Conservation (phyloP, 2,113 vertebrate genomes). For the Catharus minimus region DNA sequence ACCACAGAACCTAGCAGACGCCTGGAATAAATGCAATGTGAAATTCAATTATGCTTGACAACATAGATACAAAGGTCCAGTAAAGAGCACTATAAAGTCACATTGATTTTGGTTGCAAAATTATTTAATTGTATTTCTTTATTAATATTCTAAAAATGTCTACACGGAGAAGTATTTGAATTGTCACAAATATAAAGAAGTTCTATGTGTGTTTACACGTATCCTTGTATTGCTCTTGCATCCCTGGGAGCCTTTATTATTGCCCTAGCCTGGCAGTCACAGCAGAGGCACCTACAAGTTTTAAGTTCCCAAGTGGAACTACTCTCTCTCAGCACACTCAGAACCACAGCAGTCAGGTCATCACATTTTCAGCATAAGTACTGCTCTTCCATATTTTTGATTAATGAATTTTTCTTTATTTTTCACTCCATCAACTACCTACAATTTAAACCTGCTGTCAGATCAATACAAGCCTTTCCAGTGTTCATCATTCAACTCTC, state of each 20-base stretch:
- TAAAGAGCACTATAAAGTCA: neutral
- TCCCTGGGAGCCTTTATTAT: neutral
- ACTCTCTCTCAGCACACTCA: neutral
- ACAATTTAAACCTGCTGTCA: neutral
- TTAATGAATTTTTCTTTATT: neutral
- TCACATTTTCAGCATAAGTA: neutral
- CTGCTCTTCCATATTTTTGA: neutral
- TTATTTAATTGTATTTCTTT: neutral
- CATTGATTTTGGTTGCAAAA: neutral
- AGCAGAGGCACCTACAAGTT: neutral
- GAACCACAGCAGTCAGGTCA: neutral
- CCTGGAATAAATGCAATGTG: neutral
- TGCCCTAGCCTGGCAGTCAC: neutral
- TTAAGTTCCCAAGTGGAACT: neutral
- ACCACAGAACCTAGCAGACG: neutral
- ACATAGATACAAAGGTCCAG: neutral
- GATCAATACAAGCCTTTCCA: neutral
- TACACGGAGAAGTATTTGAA: neutral
- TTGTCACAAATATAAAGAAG: neutral
- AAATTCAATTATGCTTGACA: neutral
- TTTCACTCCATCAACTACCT: neutral
- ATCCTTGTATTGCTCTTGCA: neutral
- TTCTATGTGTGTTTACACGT: neutral
- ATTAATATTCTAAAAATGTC: neutral
- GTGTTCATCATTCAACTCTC: neutral